phyloP scores from a whole-genome alignment of 2,113 vertebrate genomes.

The Oenanthe melanoleuca region DNA sequence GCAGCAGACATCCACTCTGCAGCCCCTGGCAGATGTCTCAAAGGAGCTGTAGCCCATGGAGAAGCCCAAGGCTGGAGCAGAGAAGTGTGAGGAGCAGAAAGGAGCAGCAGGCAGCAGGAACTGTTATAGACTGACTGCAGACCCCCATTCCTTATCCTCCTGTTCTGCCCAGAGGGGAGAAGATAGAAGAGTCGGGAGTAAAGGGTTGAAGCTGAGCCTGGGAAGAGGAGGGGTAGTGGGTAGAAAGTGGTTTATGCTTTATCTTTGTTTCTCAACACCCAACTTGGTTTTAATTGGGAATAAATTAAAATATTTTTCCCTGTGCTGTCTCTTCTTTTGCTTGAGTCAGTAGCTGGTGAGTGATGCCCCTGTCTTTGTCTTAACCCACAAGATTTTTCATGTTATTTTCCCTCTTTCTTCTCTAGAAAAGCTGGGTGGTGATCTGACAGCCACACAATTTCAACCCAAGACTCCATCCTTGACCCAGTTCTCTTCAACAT shows the following conservation, averaged over 20 bases:
- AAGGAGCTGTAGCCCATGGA: background rate
- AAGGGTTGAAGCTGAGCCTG: background rate
- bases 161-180: rapidly evolving
- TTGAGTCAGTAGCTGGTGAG: background rate
- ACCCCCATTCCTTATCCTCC: background rate
- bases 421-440: background rate
- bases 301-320: background rate
- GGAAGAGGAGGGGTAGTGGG: background rate
- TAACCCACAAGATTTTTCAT: background rate
- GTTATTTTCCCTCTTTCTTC: background rate
- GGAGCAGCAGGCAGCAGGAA: background rate
- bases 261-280: background rate
- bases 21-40: background rate
- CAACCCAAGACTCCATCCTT: background rate
- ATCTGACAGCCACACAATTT: background rate
- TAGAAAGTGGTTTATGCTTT: background rate
- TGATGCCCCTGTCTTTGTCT: background rate
- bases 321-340: background rate
- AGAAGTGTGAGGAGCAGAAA: background rate
- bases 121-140: rapidly evolving
- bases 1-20: background rate
- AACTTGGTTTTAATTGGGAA: background rate
- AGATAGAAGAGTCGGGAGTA: background rate
- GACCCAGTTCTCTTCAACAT: background rate
- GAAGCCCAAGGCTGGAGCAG: background rate